Evolutionary conservation across 2,888 invertebrate species (phyloP).

Genomic region (Agrochola lota): DNA sequence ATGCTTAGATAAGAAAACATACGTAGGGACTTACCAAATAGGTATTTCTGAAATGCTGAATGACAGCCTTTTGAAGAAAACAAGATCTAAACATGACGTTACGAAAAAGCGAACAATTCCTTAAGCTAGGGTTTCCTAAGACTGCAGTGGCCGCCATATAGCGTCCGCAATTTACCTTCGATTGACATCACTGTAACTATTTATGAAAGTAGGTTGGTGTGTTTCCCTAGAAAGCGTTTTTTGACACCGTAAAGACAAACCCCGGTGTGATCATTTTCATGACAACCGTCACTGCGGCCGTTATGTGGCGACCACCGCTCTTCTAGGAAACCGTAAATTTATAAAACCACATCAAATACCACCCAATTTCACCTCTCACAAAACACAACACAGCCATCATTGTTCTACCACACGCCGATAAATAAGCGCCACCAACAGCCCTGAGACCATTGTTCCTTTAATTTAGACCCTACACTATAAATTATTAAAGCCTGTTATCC

Average conservation of each 20-base stretch:
- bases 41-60: background rate
- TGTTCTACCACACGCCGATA: conserved; percentile 34
- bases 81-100: conserved; percentile 3
- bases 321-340: no score
- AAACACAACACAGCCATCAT: conserved; percentile 21
- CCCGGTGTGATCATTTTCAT: no score
- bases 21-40: background rate
- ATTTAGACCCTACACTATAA: conserved; percentile 51
- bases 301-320: no score
- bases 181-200: no score
- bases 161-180: no score
- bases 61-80: background rate
- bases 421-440: conserved; percentile 53
- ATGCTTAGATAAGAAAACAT: conserved; percentile 8
- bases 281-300: no score
- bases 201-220: no score
- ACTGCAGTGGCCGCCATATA: no score
- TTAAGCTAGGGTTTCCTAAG: background rate
- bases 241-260: no score
- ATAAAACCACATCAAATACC: conserved; percentile 6
- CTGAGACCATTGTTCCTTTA: conserved; percentile 57
- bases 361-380: conserved; percentile 36
- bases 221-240: no score
- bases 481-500: conserved; percentile 53
- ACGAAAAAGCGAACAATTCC: background rate